phyloP scores from a whole-genome alignment of 2,888 invertebrate species.

The Abscondita cerata region DNA sequence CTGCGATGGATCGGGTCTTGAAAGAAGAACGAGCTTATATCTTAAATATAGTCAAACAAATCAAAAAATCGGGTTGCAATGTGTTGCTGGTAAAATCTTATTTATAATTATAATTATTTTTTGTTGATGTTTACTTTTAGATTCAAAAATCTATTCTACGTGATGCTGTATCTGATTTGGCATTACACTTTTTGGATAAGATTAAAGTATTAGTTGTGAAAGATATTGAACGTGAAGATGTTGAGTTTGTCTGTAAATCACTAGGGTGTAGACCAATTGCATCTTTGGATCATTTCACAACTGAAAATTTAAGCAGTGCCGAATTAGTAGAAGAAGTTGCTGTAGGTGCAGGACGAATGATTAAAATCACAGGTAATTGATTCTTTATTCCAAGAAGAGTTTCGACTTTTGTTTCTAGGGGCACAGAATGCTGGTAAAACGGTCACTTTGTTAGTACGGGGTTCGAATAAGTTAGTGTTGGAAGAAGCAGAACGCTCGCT shows the following conservation, averaged over 20 bases:
- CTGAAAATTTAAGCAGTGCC: slow-evolving; percentile 90
- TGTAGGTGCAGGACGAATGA: slow-evolving; percentile 84
- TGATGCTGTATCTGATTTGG: slow-evolving; percentile 96
- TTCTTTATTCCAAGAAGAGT: neutral
- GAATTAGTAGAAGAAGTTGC: slow-evolving; percentile 94
- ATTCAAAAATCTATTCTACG: slow-evolving; percentile 66
- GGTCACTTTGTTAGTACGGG: slow-evolving; percentile 91
- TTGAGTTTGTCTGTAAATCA: slow-evolving; percentile 96
- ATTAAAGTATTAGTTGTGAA: slow-evolving; percentile 98
- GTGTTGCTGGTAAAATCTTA: slow-evolving; percentile 80
- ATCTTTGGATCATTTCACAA: slow-evolving; percentile 95
- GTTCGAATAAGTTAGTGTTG: slow-evolving; percentile 82
- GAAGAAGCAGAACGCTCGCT: slow-evolving; percentile 82
- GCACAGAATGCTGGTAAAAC: slow-evolving; percentile 86
- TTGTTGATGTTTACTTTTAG: neutral
- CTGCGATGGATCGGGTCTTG: slow-evolving; percentile 99
- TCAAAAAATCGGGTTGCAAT: slow-evolving; percentile 98
- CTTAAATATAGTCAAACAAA: slow-evolving; percentile 97
- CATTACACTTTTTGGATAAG: slow-evolving; percentile 97
- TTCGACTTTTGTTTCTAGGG: slow-evolving; percentile 51
- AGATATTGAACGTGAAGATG: slow-evolving; percentile 97
- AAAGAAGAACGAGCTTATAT: slow-evolving; percentile 98
- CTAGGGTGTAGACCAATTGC: slow-evolving; percentile 94
- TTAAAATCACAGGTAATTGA: slow-evolving; percentile 66
- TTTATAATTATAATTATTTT: neutral